Evolutionary conservation across 2,888 invertebrate species (phyloP), one percentile per base, ranked within the genome.

Genomic region (Netelia melanura): DNA sequence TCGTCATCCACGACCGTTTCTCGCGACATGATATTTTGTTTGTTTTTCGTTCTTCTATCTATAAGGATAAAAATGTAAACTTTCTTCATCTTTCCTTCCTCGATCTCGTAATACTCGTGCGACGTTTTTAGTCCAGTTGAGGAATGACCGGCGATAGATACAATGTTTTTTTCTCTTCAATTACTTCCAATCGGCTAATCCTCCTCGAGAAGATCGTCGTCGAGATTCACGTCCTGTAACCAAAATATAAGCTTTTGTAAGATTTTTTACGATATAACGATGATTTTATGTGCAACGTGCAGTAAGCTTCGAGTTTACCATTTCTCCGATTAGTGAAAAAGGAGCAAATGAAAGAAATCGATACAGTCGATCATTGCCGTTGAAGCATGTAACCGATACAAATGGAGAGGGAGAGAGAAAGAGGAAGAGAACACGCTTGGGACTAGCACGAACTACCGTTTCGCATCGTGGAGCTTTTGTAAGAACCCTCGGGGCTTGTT

Each of bases 221-320:
- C 97, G 90, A 97, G 94, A 94, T 96, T 97, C 83, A 97, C 95
- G 93, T 97, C 97, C 96, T 96, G 94, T 74, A 95, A 95, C 83
- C 67, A 83, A 23, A 64, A 54, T 89, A 62, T 84, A 56, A 68
- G 52, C 9, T 10, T 21, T 21, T 21, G 21, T 21, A 21, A 21
- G 14, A 14, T 54, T 11, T 43, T 62, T 54, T 68, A 3, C 67
- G 11, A 38, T 64, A 38, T 64, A 23, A 52, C 38, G 38, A 58
- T 61, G 67, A 75, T 54, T 84, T 84, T 83, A 79, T 64, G 67
- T 68, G 17, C 52, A 38, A 71, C 74, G 21, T 58, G 43, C 62
- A 17, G 11, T 61, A 1, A 54, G 25, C 23, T 43, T 44, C 6
- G 6, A 48, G 38, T 54, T n/a, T 52, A 25, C 21, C 30, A 17